Percentiles rank a stretch among this genome's conserved stretches.
Evolutionary conservation across 1,140 invertebrate genomes (phyloP).

Genomic region (Macrotrachela quadricornifera): DNA sequence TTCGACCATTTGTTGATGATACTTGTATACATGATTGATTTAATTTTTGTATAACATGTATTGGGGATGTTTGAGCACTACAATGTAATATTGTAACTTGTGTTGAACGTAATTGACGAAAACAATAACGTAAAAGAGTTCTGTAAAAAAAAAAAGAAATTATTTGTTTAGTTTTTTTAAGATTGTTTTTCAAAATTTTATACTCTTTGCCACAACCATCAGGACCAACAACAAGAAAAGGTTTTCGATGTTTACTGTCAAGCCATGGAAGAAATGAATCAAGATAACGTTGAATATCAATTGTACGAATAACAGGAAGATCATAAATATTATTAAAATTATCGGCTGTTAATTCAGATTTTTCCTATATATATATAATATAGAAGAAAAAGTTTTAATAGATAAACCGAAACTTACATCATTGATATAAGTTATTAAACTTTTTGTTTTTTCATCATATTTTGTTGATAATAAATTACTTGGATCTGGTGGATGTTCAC

Average conservation of each 20-base stretch:
- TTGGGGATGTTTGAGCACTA: constrained; percentile 47
- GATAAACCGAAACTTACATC: constrained; percentile 12
- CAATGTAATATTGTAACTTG: constrained; percentile 51
- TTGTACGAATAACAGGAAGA: constrained; percentile 36
- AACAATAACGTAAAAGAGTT: constrained; percentile 25
- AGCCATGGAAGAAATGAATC: constrained; percentile 39
- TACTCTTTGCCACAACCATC: constrained; percentile 45
- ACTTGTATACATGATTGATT: constrained; percentile 47
- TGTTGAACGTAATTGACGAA: constrained; percentile 37
- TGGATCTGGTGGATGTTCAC: constrained; percentile 26
- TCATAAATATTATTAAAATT: constrained; percentile 20
- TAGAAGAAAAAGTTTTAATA: neutral
- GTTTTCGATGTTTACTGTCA: constrained; percentile 28
- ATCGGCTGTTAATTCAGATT: constrained; percentile 17
- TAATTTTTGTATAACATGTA: constrained; percentile 49
- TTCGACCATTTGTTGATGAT: constrained; percentile 45
- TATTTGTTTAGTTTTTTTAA: too few relatives aligned
- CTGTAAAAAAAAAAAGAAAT: too few relatives aligned
- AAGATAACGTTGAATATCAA: constrained; percentile 33
- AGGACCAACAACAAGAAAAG: constrained; percentile 43
- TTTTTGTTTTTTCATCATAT: constrained; percentile 38
- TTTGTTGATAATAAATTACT: constrained; percentile 33
- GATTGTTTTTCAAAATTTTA: constrained; percentile 10
- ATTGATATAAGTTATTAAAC: constrained; percentile 35
- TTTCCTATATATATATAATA: constrained; percentile 8